phyloP scores from a whole-genome alignment of 2,113 vertebrate species.

The Mixornis gularis region DNA sequence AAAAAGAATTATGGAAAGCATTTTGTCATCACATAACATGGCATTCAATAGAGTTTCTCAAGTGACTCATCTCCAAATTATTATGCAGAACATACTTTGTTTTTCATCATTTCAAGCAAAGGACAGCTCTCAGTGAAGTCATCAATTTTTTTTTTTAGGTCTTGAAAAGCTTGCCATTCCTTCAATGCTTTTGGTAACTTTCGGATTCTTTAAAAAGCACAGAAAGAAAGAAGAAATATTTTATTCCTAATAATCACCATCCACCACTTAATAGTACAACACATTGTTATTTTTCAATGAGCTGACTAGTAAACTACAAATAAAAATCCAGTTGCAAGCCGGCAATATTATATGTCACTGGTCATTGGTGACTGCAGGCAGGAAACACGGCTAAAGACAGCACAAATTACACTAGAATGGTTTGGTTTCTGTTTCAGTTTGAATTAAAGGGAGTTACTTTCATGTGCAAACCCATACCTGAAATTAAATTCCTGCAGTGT shows the following conservation, averaged over 20 bases:
- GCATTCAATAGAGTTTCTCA: not conserved
- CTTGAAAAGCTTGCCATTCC: conserved; percentile 81
- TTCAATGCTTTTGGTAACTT: conserved; percentile 81
- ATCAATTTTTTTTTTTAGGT: conserved; percentile 80
- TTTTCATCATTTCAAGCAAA: conserved; percentile 82
- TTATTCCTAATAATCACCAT: not conserved
- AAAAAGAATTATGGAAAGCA: not conserved
- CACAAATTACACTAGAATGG: not conserved
- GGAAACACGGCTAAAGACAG: not conserved
- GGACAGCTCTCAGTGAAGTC: conserved; percentile 82
- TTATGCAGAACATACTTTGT: conserved; percentile 69
- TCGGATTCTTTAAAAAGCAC: conserved; percentile 65
- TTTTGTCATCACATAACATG: not conserved
- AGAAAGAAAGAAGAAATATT: not conserved
- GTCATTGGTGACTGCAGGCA: not conserved
- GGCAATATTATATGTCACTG: not conserved
- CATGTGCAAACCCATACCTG: not conserved
- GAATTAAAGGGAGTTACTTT: not conserved
- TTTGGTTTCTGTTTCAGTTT: not conserved
- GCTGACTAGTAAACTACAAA: not conserved
- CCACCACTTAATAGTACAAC: not conserved
- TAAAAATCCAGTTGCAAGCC: not conserved
- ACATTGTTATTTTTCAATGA: not conserved
- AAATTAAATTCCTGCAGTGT: not conserved
- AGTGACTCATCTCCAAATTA: not conserved